Conservation (phyloP, 1,140 invertebrate species). For the Nasonia vitripennis region DNA sequence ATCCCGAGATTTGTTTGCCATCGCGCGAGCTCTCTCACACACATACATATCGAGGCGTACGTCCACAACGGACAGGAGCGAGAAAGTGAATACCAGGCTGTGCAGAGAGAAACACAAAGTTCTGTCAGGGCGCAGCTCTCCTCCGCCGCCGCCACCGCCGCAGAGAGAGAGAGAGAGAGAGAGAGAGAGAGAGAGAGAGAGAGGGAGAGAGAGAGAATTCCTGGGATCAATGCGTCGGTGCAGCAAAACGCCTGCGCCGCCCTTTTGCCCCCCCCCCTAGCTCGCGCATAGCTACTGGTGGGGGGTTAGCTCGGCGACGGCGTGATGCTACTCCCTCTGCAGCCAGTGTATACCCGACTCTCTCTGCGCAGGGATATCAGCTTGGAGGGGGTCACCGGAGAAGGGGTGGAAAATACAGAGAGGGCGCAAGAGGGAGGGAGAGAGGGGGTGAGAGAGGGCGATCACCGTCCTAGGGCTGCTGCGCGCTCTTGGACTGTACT, state of each 20-base stretch:
- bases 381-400: not conserved
- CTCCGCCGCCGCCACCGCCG: not conserved
- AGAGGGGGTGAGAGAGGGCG: not conserved
- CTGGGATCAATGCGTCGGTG: constrained; percentile 72
- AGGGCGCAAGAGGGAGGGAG: not conserved
- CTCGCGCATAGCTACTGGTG: not conserved
- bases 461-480: not conserved
- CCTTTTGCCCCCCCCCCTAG: constrained; percentile 40
- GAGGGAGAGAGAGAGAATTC: constrained; percentile 59
- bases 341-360: not conserved
- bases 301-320: not conserved
- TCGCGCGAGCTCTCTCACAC: not conserved
- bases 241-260: constrained; percentile 72
- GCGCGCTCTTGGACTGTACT: constrained; percentile 26
- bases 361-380: not conserved
- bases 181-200: constrained; percentile 45
- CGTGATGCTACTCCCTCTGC: not conserved
- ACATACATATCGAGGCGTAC: too few species aligned
- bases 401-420: not conserved
- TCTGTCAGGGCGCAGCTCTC: constrained; percentile 6
- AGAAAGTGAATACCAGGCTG: constrained; percentile 19
- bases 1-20: constrained; percentile 4
- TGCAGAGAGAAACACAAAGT: constrained; percentile 29
- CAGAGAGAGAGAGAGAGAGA: not conserved
- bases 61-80: not conserved